Conservation (phyloP, 2,113 vertebrate species). For the Rallus limicola region DNA sequence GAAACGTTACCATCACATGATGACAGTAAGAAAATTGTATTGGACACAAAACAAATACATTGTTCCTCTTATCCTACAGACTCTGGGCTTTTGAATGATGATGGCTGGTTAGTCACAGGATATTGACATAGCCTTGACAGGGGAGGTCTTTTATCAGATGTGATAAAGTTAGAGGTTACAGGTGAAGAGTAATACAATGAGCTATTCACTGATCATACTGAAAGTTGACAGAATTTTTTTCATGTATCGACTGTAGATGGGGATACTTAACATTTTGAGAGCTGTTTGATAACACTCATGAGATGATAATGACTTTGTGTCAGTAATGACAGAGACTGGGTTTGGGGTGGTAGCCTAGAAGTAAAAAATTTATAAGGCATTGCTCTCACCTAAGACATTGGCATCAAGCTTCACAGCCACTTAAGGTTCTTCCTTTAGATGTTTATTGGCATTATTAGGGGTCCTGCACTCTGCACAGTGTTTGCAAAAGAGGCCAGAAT, state of each 20-base stretch:
- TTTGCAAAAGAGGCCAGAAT: neutral
- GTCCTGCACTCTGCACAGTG: neutral
- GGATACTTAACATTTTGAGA: constrained; percentile 19
- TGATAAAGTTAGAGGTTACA: neutral
- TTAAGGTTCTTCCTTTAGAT: neutral
- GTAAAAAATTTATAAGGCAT: neutral
- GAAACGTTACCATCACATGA: neutral
- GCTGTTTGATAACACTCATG: neutral
- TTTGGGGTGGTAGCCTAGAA: neutral
- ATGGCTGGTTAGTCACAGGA: neutral
- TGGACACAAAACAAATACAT: neutral
- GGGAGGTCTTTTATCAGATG: neutral
- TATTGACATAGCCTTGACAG: neutral
- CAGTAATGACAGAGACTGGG: neutral
- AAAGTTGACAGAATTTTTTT: neutral
- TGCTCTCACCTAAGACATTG: neutral
- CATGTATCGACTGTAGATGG: neutral
- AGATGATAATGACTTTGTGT: neutral
- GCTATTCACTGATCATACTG: neutral
- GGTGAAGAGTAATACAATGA: neutral
- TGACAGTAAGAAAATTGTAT: neutral
- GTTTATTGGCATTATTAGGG: neutral
- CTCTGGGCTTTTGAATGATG: neutral
- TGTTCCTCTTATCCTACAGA: neutral
- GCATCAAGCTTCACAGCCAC: neutral